Base-by-base conservation (phyloP, 2,113 vertebrate genomes). In the Nannobrachium achirus region DNA sequence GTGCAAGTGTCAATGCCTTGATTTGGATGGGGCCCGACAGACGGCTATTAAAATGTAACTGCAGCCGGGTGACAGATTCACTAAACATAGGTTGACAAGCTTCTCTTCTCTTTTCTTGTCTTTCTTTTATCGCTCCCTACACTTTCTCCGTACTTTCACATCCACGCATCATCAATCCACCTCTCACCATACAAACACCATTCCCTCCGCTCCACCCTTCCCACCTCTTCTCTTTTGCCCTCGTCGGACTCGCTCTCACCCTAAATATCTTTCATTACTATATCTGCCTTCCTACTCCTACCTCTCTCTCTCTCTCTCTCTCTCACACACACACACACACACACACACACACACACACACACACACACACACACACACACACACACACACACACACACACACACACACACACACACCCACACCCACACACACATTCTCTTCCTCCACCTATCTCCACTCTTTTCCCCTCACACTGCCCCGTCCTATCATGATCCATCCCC, bases 71-170 rank as follows among this genome's bases (percentile, higher is more conserved):
- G 91, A 92, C 90, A 92, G 75, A 87, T 88, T 89, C 91, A 87
- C 88, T 88, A 90, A 92, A 91, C 88, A 91, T 88, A 88, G 88
- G 87, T 89, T 92, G 91, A 93, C 90, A 91, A 84, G 90, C 88
- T 92, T 91, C 88, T 89, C 88, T 92, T 91, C 88, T 89, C 79
- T 86, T 87, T 85, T 87, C 79, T 82, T 68, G 81, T 76, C 72
- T 77, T 81, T 89, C 79, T 87, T 86, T 89, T 86, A 80, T 88
- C 88, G 86, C 75, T 71, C 87, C 90, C 89, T 83, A 88, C 86
- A n/a, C 89, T 89, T 92, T 5, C 89, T 85, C 76, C 82, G 83
- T 83, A 82, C 76, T 88, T 89, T 60, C 61, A 3, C 25, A 5
- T 33, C 25, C 25, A 5, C 88, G 77, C 85, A 72, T 83, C 78